Evolutionary conservation across 2,113 vertebrate genomes (phyloP).

Genomic region (Mus pahari): DNA sequence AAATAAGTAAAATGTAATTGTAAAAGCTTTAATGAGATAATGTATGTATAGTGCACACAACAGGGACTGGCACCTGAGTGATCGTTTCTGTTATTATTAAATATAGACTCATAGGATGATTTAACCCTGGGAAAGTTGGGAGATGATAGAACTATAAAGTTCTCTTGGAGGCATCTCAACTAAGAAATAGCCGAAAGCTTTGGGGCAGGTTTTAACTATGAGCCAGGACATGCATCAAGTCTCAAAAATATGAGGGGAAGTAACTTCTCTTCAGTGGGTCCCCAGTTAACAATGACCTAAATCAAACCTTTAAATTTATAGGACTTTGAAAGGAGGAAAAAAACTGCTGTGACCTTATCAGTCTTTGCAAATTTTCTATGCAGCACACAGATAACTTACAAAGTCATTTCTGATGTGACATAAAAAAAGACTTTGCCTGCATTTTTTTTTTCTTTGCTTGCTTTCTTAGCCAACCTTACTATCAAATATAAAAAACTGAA

Average conservation of each 20-base stretch:
- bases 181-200: conserved; percentile 11
- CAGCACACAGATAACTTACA: not conserved
- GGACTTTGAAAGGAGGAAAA: not conserved
- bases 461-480: conserved; percentile 41
- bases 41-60: no score
- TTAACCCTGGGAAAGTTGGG: conserved; percentile 19
- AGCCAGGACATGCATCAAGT: not conserved
- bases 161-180: not conserved
- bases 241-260: not conserved
- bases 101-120: not conserved
- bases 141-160: not conserved
- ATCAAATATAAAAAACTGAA: conserved; percentile 66
- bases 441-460: conserved; percentile 30
- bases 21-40: conserved; percentile 1
- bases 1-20: not conserved
- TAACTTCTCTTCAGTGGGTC: not conserved
- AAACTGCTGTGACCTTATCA: not conserved
- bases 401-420: not conserved
- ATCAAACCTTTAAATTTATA: not conserved
- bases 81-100: conserved; percentile 4
- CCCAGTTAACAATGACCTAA: not conserved
- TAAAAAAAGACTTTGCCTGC: conserved; percentile 5
- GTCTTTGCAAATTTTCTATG: conserved; percentile 32
- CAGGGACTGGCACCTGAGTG: not conserved
- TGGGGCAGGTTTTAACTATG: not conserved